Percentiles rank a stretch among this genome's conserved stretches.
Conservation (phyloP, 2,888 invertebrate genomes). For the Rotaria magnacalcarata region DNA sequence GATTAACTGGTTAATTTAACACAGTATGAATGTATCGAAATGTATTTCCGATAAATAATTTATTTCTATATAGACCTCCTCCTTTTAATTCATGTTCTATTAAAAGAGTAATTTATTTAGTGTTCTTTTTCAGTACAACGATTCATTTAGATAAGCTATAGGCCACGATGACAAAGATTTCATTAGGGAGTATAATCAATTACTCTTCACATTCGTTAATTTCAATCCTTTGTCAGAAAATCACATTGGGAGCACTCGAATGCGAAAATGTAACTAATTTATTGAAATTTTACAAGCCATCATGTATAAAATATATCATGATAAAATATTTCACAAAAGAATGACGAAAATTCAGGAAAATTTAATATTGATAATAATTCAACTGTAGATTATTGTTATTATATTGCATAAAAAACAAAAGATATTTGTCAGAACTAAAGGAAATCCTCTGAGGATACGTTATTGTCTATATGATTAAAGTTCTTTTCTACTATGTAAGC, state of each 20-base stretch:
- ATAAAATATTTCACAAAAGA: too few relatives aligned
- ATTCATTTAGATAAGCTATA: not conserved
- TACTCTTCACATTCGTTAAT: not conserved
- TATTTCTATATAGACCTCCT: not conserved
- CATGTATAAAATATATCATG: not conserved
- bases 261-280: too few relatives aligned
- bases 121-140: not conserved
- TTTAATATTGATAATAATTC: too few relatives aligned
- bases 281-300: too few relatives aligned
- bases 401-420: not conserved
- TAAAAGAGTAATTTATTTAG: not conserved
- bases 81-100: not conserved
- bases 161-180: not conserved
- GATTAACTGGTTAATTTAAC: not conserved
- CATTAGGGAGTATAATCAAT: not conserved
- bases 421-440: not conserved
- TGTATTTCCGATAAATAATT: not conserved
- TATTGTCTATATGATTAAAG: not conserved
- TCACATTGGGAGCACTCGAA: too few relatives aligned
- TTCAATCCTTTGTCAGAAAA: not conserved
- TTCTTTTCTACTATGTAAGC: not conserved
- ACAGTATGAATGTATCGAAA: not conserved
- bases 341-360: too few relatives aligned
- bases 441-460: not conserved
- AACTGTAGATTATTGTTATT: too few relatives aligned